Conservation (phyloP, 2,888 invertebrate species). For the Drosophila formosana region DNA sequence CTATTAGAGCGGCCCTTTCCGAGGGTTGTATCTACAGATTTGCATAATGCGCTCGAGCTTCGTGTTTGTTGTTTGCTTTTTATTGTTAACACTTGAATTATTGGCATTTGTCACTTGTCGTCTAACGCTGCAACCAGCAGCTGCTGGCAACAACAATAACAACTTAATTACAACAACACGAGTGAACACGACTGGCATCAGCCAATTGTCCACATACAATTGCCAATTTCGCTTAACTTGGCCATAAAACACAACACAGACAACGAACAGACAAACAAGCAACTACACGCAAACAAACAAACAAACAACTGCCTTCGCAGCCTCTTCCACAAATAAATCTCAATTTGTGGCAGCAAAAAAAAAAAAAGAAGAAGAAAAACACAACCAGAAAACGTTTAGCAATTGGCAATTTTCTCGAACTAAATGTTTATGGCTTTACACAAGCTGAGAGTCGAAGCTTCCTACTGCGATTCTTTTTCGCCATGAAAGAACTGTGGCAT, state of each 20-base stretch:
- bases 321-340: constrained; percentile 57
- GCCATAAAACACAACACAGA: constrained; percentile 65
- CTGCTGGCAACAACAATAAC: constrained; percentile 42
- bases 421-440: constrained; percentile 65
- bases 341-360: constrained; percentile 59
- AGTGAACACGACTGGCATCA: constrained; percentile 54
- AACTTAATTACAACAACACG: constrained; percentile 78
- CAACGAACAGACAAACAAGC: constrained; percentile 28
- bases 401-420: constrained; percentile 70
- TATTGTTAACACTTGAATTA: constrained; percentile 78
- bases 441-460: constrained; percentile 4
- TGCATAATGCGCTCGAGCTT: constrained; percentile 69
- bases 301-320: constrained; percentile 21
- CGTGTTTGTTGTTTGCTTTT: constrained; percentile 37
- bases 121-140: constrained; percentile 32
- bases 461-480: background rate
- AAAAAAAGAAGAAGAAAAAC: constrained; percentile 18
- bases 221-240: constrained; percentile 76
- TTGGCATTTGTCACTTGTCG: constrained; percentile 46
- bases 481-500: constrained; percentile 16
- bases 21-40: constrained; percentile 57
- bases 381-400: constrained; percentile 63
- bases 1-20: constrained; percentile 60
- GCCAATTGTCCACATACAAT: constrained; percentile 75
- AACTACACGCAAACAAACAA: constrained; percentile 12